Base-by-base conservation (phyloP, 2,113 vertebrate genomes). In the Petroica traversi region DNA sequence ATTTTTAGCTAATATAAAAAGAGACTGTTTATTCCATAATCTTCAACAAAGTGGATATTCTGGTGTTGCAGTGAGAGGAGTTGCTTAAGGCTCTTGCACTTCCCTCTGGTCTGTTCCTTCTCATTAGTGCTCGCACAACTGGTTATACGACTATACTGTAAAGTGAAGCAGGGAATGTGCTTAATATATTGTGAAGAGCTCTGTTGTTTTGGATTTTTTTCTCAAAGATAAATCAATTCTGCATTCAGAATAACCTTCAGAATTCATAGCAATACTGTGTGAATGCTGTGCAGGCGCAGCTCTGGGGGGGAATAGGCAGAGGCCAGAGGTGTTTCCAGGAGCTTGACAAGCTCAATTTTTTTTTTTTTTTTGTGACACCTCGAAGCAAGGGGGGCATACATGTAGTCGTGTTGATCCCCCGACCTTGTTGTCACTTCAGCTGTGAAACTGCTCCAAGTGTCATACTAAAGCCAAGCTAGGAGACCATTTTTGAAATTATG, bases 301-400 rank as follows among this genome's bases (percentile, higher is more conserved):
- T 89, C 2, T 1, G 8, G 48, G 38, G n/a, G n/a, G 46, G 14
- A 78, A 19, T 43, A 36, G 64, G 40, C 38, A 74, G 76, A 86
- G 17, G 77, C 48, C 19, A 55, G 57, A 68, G 58, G 34, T 41
- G 26, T 72, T 89, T 82, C 25, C 62, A 78, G 64, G 85, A 67
- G 48, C 29, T 78, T 90, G 64, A 43, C 36, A 85, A 59, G 62
- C 25, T 72, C 52, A 11, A 1, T 0, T 0, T 45, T 62, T 66
- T n/a, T n/a, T n/a, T n/a, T n/a, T n/a, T n/a, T 66, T 88, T 55
- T 51, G 43, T 79, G 64, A 38, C 48, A 19, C n/a, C 63, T 91
- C 38, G 54, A 14, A 73, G 15, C 0, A 0, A 75, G 29, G 5
- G n/a, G 48, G 43, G 43, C 23, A 1, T 59, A 8, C 2, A 4